phyloP scores from a whole-genome alignment of 64 coral and sea anemone species.

The Exaiptasia diaphana region DNA sequence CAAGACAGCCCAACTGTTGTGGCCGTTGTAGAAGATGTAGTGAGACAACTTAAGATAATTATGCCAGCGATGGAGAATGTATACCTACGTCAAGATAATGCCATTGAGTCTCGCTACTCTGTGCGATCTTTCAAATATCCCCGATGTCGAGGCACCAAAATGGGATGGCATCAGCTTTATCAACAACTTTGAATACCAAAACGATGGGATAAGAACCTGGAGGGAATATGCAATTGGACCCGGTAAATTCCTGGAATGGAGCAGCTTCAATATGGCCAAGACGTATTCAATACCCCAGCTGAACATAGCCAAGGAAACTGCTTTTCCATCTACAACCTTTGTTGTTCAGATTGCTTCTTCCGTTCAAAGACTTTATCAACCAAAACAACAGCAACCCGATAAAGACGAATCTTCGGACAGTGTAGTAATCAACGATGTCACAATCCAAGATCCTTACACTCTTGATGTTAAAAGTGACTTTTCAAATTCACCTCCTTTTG shows the following conservation, averaged over 20 bases:
- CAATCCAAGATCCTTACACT: no score
- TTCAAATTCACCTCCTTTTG: no score
- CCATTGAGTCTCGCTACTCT: background rate
- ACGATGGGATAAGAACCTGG: constrained; percentile 1
- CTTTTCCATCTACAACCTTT: background rate
- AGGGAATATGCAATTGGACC: constrained; percentile 8
- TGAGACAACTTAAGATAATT: constrained; percentile 3
- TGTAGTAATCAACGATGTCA: no score
- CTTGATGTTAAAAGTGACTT: no score
- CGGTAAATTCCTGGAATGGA: constrained; percentile 27
- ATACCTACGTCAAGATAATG: constrained; percentile 34
- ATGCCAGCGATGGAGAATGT: background rate
- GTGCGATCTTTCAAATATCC: background rate
- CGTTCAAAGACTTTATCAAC: no score
- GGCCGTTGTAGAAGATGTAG: constrained; percentile 32
- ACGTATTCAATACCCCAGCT: background rate
- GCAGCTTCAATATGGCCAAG: background rate
- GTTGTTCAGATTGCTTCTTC: no score
- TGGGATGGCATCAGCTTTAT: background rate
- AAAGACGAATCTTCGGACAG: no score
- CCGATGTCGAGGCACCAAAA: background rate
- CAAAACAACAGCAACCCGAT: no score
- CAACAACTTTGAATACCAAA: background rate
- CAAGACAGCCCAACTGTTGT: constrained; percentile 26
- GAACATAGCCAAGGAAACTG: background rate